Evolutionary conservation across 1,140 invertebrate species (phyloP), one percentile per base, ranked within the genome.

Genomic region (Andricus grossulariae): DNA sequence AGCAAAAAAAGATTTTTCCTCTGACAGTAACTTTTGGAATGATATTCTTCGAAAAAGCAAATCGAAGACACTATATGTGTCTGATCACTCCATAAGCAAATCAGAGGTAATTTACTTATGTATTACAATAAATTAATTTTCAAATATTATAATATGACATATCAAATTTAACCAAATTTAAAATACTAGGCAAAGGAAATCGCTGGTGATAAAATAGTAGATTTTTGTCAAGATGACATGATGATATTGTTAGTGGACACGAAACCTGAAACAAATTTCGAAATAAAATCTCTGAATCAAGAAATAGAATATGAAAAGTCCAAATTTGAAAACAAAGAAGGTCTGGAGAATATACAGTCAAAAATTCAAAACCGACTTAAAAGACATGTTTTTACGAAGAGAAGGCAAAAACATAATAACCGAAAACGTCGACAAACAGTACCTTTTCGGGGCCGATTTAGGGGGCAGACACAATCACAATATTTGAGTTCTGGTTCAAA

Each of bases 381-480:
- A 32, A 39, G 60, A 39, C 15, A 66, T 39, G 6, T 25, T n/a
- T 66, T 39, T 39, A 15, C 18, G 12, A 49, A 57, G 55, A 54
- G 57, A 73, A 32, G 57, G 13, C 13, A 7, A 52, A 57, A 45
- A 12, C 55, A 71, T 3, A 50, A 50, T n/a, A 21, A 72, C 15
- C 77, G 82, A 54, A 19, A n/a, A n/a, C 78, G 57, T 11, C 75
- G 80, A 70, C 73, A 84, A 57, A 54, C 73, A 1, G 76, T 72
- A 18, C 82, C 83, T 19, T 82, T 81, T 77, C 70, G 76, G 54
- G 87, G 85, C 11, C 82, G 85, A 66, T 92, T 92, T 82, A 90
- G 94, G 55, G 96, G 96, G 39, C 96, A 97, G 88, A 96, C 96
- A 0, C 96, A 97, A 84, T 96, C 96, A 10, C 96, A 97, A 84